Evolutionary conservation across 2,888 invertebrate genomes (phyloP).

Genomic region (Synanthedon formicaeformis): DNA sequence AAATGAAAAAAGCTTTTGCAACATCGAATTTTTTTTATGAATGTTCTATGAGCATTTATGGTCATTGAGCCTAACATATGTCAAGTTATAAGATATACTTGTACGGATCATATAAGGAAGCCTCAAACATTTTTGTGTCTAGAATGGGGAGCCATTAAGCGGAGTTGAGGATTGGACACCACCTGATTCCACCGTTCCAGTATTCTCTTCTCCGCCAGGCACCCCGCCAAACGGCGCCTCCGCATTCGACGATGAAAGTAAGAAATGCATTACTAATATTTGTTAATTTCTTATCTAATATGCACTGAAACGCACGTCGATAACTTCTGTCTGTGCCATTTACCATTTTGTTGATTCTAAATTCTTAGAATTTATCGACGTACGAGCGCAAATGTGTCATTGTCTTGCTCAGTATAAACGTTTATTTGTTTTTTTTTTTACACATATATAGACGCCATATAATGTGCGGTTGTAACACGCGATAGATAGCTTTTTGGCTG

Average conservation of each 20-base stretch:
- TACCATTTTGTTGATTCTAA: neutral
- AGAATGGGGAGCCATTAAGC: constrained; percentile 80
- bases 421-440: constrained; percentile 7
- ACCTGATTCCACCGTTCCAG: constrained; percentile 81
- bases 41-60: no score
- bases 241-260: constrained; percentile 41
- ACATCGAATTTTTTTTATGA: no score
- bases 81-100: no score
- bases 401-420: constrained; percentile 13
- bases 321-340: neutral
- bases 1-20: no score
- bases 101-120: no score
- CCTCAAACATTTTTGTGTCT: neutral
- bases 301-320: neutral
- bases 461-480: constrained; percentile 23
- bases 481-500: constrained; percentile 43
- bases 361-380: constrained; percentile 19
- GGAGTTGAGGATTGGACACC: constrained; percentile 77
- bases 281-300: constrained; percentile 8
- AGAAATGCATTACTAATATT: constrained; percentile 12
- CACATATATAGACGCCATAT: constrained; percentile 17
- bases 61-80: no score
- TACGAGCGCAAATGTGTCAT: constrained; percentile 15
- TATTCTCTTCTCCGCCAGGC: constrained; percentile 78
- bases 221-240: constrained; percentile 24